phyloP scores from a whole-genome alignment of 2,888 invertebrate species.

The Invenusta paracnida region DNA sequence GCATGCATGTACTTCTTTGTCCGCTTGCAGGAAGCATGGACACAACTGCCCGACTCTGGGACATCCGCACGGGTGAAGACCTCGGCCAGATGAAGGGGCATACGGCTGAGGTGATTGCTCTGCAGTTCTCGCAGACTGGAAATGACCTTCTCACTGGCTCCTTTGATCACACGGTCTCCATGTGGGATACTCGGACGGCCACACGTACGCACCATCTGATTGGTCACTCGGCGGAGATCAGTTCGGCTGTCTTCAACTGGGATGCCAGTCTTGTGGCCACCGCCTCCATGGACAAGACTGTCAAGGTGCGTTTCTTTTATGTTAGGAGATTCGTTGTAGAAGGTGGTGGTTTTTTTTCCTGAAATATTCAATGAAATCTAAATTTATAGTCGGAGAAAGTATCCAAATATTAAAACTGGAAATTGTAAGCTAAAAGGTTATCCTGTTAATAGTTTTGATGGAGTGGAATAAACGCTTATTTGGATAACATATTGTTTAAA shows the following conservation, averaged over 20 bases:
- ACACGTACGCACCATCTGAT: slow-evolving; percentile 58
- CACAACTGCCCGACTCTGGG: slow-evolving; percentile 70
- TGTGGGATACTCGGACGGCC: slow-evolving; percentile 71
- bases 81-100: slow-evolving; percentile 65
- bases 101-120: slow-evolving; percentile 71
- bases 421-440: too few species aligned
- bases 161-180: slow-evolving; percentile 71
- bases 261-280: slow-evolving; percentile 60
- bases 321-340: not conserved
- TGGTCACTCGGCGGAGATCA: slow-evolving; percentile 61
- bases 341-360: not conserved
- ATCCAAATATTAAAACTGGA: too few species aligned
- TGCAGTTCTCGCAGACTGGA: slow-evolving; percentile 70
- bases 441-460: too few species aligned
- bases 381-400: too few species aligned
- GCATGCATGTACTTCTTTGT: too few species aligned
- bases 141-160: slow-evolving; percentile 72
- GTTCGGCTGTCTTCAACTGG: slow-evolving; percentile 61
- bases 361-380: not conserved
- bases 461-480: too few species aligned
- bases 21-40: slow-evolving; percentile 71
- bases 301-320: slow-evolving; percentile 24
- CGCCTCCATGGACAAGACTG: slow-evolving; percentile 60
- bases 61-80: slow-evolving; percentile 67
- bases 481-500: too few species aligned